Conservation (phyloP, 2,888 invertebrate genomes). For the Disparrhopalites patrizii region DNA sequence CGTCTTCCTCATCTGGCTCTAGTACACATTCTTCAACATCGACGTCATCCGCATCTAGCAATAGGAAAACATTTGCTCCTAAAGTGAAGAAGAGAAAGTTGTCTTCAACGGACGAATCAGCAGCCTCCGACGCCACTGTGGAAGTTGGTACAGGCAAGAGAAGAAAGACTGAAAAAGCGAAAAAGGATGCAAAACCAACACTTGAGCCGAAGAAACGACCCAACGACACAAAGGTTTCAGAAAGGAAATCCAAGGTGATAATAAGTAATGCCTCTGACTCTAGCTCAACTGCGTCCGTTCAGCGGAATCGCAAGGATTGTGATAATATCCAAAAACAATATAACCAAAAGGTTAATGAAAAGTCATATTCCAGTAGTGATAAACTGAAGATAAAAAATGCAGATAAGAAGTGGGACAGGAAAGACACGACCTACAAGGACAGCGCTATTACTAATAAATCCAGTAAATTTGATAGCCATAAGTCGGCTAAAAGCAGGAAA, state of each 20-base stretch:
- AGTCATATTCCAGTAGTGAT: background rate
- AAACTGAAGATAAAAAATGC: background rate
- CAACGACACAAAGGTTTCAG: background rate
- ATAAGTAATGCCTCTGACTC: background rate
- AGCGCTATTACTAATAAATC: background rate
- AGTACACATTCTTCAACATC: background rate
- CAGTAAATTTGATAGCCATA: too few species aligned
- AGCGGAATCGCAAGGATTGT: too few species aligned
- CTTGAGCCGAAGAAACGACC: background rate
- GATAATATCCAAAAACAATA: too few species aligned
- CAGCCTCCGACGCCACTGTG: background rate
- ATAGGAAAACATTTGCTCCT: background rate
- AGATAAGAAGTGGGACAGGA: background rate
- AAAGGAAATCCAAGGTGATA: background rate
- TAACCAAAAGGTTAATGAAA: background rate
- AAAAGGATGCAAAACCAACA: background rate
- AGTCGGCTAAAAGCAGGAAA: background rate
- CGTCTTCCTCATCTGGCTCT: conserved; percentile 2
- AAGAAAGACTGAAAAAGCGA: background rate
- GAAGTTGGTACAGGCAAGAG: background rate
- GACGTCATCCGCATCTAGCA: background rate
- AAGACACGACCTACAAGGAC: background rate
- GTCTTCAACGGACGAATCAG: background rate
- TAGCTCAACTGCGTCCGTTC: too few species aligned
- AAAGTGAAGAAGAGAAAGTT: background rate